These are phyloP conservation scores for Homarus americanus DNA, from an alignment of 1,140 invertebrate genomes.

Conservation along the genomic window DNA sequence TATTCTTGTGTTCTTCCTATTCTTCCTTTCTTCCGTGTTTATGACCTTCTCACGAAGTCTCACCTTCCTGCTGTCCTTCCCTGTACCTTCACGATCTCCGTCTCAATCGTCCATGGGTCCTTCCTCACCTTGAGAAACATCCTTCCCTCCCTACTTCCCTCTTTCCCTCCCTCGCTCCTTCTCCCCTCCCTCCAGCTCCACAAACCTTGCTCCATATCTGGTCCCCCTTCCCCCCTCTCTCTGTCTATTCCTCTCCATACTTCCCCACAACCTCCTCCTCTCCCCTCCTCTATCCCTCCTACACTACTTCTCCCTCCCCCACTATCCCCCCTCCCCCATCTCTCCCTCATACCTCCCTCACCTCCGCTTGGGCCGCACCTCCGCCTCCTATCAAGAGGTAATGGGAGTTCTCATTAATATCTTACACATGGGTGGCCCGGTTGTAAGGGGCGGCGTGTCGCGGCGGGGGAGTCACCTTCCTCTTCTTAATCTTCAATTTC, in stretches of 20 bases:
- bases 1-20: no score
- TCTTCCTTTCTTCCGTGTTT: no score
- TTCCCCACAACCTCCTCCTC: neutral
- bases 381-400: slow-evolving; percentile 26
- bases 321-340: neutral
- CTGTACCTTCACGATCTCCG: no score
- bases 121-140: neutral
- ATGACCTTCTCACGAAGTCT: no score
- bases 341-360: no score
- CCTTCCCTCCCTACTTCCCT: neutral
- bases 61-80: no score
- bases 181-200: neutral
- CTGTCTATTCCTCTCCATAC: neutral
- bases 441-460: slow-evolving; percentile 48
- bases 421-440: slow-evolving; percentile 52
- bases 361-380: neutral
- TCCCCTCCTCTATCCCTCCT: neutral
- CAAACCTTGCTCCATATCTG: neutral
- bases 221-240: neutral
- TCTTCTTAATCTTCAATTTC: slow-evolving; percentile 65
- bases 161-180: neutral
- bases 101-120: neutral
- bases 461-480: slow-evolving; percentile 30
- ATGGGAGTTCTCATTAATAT: slow-evolving; percentile 66
- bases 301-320: neutral